Conservation (phyloP, 1,140 invertebrate genomes). For the Patella vulgata region DNA sequence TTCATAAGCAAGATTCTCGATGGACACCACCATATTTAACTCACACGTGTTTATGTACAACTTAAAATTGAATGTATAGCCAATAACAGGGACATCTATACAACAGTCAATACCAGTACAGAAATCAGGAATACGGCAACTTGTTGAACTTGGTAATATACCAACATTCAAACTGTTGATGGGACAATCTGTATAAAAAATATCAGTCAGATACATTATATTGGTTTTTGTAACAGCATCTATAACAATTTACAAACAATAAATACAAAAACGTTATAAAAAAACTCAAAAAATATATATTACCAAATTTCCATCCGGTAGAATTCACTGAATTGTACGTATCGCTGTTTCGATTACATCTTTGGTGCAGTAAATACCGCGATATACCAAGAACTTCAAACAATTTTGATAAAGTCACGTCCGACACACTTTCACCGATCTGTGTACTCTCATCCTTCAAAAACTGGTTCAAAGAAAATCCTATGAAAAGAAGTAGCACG, state of each 20-base stretch:
- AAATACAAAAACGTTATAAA: no score
- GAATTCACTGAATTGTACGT: constrained; percentile 18
- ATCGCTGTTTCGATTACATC: constrained; percentile 18
- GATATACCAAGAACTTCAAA: constrained; percentile 20
- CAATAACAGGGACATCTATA: constrained; percentile 21
- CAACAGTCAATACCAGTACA: constrained; percentile 37
- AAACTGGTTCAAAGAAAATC: constrained; percentile 22
- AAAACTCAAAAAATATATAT: no score
- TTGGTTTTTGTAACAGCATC: no score
- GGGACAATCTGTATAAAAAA: constrained; percentile 21
- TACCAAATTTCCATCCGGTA: constrained; percentile 33
- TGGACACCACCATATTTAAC: constrained; percentile 22
- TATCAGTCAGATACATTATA: no score
- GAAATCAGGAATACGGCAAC: constrained; percentile 27
- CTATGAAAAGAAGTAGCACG: no score
- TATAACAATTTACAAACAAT: no score
- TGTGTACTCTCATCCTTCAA: constrained; percentile 1
- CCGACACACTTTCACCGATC: constrained; percentile 3
- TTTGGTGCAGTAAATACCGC: constrained; percentile 9
- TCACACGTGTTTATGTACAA: constrained; percentile 29
- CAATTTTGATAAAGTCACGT: constrained; percentile 14
- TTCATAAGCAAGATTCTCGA: constrained; percentile 27
- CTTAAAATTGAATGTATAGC: constrained; percentile 20
- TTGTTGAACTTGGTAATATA: constrained; percentile 12
- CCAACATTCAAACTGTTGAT: constrained; percentile 11